Conservation (phyloP, 2,888 invertebrate genomes). For the Nowickia ferox region DNA sequence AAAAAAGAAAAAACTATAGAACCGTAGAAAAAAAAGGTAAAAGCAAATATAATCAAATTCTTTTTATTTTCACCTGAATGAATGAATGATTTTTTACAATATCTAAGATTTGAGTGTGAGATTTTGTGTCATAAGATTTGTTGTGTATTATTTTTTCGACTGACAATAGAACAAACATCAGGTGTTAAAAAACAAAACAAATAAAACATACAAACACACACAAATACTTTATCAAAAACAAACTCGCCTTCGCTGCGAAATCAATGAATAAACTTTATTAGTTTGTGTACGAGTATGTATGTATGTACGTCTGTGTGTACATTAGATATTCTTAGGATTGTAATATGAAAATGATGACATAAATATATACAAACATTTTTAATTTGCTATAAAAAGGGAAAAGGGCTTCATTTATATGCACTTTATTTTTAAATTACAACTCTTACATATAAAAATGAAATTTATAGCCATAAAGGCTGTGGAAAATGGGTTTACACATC, state of each 20-base stretch:
- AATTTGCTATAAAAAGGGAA: too few relatives aligned
- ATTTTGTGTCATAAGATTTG: conserved; percentile 29
- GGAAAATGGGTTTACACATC: too few relatives aligned
- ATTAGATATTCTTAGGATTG: conserved; percentile 10
- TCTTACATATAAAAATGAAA: too few relatives aligned
- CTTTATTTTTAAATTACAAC: too few relatives aligned
- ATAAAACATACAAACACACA: background rate
- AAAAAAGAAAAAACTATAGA: background rate
- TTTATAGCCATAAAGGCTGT: too few relatives aligned
- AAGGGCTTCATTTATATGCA: too few relatives aligned
- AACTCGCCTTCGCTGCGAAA: background rate
- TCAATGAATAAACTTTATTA: conserved; percentile 42
- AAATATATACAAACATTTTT: too few relatives aligned
- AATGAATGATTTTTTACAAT: conserved; percentile 28
- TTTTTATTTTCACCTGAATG: conserved; percentile 50
- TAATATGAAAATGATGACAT: background rate
- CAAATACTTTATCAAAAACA: background rate
- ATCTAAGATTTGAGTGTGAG: conserved; percentile 26
- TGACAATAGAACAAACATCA: conserved; percentile 6
- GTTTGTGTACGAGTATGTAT: too few relatives aligned
- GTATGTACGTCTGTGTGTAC: too few relatives aligned
- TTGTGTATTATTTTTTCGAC: conserved; percentile 2
- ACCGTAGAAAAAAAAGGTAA: background rate
- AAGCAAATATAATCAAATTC: conserved; percentile 27
- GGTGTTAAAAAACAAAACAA: conserved; percentile 6